phyloP scores from a whole-genome alignment of 2,888 invertebrate species.

The Pheosia tremula region DNA sequence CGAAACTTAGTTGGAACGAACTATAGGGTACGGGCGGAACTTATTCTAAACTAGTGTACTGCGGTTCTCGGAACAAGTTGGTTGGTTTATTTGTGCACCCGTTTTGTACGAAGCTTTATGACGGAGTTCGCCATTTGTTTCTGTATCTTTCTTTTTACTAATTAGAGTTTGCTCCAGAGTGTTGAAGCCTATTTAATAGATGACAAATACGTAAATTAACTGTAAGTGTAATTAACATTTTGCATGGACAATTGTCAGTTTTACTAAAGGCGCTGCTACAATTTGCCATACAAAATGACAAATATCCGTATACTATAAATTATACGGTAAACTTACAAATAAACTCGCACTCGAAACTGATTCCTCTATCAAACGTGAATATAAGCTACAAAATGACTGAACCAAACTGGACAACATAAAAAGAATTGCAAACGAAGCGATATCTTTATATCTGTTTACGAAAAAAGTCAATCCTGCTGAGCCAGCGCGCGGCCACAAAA shows the following conservation, averaged over 20 bases:
- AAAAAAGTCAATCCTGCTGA: conserved; percentile 23
- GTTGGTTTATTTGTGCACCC: conserved; percentile 41
- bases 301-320: no score
- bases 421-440: conserved; percentile 11
- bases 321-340: no score
- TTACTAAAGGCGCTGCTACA: no score
- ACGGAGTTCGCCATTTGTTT: conserved; percentile 19
- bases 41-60: conserved; percentile 39
- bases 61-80: conserved; percentile 38
- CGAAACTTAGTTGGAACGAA: conserved; percentile 38
- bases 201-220: background rate
- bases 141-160: conserved; percentile 16
- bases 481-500: conserved; percentile 30
- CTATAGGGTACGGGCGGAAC: conserved; percentile 28
- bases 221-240: no score
- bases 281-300: no score
- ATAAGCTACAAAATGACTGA: background rate
- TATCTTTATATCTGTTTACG: conserved; percentile 27
- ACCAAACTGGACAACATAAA: conserved; percentile 5
- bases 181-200: background rate
- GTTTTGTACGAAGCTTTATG: conserved; percentile 36
- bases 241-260: no score
- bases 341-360: no score
- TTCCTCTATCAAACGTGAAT: background rate
- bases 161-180: conserved; percentile 16